A percentile compares a stretch with the other conserved stretches of the same genome.
Evolutionary conservation across 2,888 invertebrate species (phyloP).

Genomic region (Acanthosoma haemorrhoidale): DNA sequence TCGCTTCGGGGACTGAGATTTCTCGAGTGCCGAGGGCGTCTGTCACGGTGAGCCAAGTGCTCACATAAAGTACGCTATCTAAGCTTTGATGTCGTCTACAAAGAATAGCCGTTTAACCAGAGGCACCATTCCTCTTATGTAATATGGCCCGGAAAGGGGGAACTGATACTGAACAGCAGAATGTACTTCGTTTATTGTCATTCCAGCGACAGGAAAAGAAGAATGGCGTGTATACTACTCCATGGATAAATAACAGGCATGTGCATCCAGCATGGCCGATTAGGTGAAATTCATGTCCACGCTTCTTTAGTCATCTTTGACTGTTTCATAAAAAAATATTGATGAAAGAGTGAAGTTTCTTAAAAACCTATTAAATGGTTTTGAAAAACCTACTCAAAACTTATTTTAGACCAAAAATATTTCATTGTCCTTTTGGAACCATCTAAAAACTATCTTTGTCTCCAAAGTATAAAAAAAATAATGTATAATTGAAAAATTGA

Average conservation of each 20-base stretch:
- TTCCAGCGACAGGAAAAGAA: background rate
- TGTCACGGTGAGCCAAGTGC: too few relatives aligned
- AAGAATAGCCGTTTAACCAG: background rate
- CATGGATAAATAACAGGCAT: background rate
- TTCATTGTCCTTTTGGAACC: too few relatives aligned
- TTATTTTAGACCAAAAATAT: too few relatives aligned
- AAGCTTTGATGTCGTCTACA: background rate
- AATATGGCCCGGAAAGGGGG: background rate
- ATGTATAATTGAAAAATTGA: too few relatives aligned
- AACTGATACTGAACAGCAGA: background rate
- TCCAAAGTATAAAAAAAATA: too few relatives aligned
- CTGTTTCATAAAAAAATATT: too few relatives aligned
- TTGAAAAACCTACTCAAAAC: too few relatives aligned
- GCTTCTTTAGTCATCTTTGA: too few relatives aligned
- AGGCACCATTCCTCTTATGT: background rate
- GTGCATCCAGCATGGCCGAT: background rate
- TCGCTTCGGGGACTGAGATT: background rate
- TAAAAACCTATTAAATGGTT: too few relatives aligned
- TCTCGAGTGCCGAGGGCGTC: background rate
- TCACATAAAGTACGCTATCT: background rate
- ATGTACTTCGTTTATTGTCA: background rate
- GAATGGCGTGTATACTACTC: background rate
- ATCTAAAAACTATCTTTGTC: too few relatives aligned
- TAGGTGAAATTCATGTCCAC: too few relatives aligned
- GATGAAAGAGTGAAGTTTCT: too few relatives aligned